phyloP scores from a whole-genome alignment of 2,113 vertebrate genomes.

The Anthoscopus minutus region DNA sequence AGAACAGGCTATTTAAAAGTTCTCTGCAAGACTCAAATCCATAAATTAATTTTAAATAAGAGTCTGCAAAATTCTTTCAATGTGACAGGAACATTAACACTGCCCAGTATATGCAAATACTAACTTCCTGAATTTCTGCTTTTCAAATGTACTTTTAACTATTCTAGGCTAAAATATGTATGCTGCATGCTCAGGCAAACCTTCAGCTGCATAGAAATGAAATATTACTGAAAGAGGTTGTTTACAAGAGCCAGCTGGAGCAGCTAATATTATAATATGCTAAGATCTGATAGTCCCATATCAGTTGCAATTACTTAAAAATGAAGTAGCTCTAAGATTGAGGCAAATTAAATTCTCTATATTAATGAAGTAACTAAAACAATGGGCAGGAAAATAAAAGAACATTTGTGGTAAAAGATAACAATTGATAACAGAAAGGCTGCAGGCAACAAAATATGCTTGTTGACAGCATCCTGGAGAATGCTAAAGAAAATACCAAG shows the following conservation, averaged over 20 bases:
- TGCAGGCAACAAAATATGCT: background rate
- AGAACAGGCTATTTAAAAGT: background rate
- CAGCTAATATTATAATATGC: conserved; percentile 38
- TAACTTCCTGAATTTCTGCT: background rate
- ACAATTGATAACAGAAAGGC: background rate
- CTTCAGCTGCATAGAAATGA: conserved; percentile 47
- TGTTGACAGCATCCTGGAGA: background rate
- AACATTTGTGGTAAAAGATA: background rate
- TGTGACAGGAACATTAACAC: background rate
- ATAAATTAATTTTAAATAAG: background rate
- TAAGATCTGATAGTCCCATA: conserved; percentile 8
- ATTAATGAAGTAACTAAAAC: conserved; percentile 26
- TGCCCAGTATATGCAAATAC: background rate
- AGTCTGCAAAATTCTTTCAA: background rate
- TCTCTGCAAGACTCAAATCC: background rate
- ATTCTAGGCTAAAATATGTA: conserved; percentile 9
- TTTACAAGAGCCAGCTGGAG: conserved; percentile 24
- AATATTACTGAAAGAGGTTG: conserved; percentile 34
- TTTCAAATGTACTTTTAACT: background rate
- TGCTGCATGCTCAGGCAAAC: conserved; percentile 5
- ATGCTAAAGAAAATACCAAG: background rate
- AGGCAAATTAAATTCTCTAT: conserved; percentile 26
- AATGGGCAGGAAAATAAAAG: conserved; percentile 16
- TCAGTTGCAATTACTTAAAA: conserved; percentile 45
- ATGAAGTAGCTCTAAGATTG: background rate